Percentiles rank a stretch among this genome's conserved stretches.
phyloP scores from a whole-genome alignment of 2,113 vertebrate species.

The Calidris pygmaea region DNA sequence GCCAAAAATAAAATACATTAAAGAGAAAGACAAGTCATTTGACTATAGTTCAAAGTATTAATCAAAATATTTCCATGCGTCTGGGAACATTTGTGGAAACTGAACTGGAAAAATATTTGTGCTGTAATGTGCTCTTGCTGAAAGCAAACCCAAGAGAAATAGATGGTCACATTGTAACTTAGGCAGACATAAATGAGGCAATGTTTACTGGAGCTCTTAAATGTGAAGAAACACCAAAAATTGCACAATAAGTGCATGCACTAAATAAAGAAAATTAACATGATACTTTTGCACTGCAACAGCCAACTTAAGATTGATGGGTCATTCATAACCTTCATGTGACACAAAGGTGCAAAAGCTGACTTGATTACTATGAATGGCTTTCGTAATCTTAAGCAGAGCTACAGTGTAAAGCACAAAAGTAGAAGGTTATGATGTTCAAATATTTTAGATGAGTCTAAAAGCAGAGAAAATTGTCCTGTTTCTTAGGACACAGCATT shows the following conservation, averaged over 20 bases:
- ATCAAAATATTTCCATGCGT: conserved; percentile 51
- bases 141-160: conserved; percentile 61
- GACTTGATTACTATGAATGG: neutral
- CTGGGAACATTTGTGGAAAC: conserved; percentile 51
- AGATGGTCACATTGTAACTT: conserved; percentile 46
- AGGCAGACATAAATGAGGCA: conserved; percentile 51
- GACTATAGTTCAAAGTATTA: conserved; percentile 56
- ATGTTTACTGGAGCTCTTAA: conserved; percentile 59
- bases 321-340: neutral
- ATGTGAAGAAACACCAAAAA: conserved; percentile 61
- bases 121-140: conserved; percentile 50
- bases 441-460: neutral
- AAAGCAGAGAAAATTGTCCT: neutral
- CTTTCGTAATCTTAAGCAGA: neutral
- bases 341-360: neutral
- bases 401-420: neutral
- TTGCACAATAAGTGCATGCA: conserved; percentile 36
- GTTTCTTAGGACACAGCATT: neutral
- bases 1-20: neutral
- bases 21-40: conserved; percentile 37
- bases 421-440: neutral
- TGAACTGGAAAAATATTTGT: conserved; percentile 62
- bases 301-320: neutral
- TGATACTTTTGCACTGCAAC: neutral
- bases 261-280: conserved; percentile 46